Base-by-base conservation (phyloP, 1,140 invertebrate genomes). In the Plodia interpunctella region DNA sequence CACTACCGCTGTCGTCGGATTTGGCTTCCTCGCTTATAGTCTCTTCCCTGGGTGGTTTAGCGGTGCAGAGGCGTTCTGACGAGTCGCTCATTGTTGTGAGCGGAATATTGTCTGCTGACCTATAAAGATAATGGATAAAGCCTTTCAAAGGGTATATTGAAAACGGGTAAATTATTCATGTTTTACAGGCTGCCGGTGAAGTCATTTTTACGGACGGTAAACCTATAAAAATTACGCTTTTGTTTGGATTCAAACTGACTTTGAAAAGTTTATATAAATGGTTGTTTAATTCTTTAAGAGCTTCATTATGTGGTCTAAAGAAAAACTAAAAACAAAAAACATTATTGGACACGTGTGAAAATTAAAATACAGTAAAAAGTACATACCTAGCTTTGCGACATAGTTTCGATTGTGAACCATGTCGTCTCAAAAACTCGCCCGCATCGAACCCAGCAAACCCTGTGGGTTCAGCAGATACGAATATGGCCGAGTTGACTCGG, bases 401-500 rank as follows among this genome's bases (percentile, higher is more conserved):
- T 38, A 95, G 82, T 63, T 93, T 92, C 17, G 94, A 95, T 63
- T 94, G 94, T n/a, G 94, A 95, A 2, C 94, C 94, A 72, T 95
- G 93, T 51, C 94, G 90, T 44, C 94, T 91, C 65, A 95, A 88
- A 74, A 95, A 96, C 81, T 94, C 94, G 80, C 94, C 93, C 72
- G 94, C 91, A 82, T 95, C 91, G 74, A 95, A 94, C 51, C 93
- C 94, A 25, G 94, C 91, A 76, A 95, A 94, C 49, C 94, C 94
- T 11, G 93, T 92, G 1, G 94, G 94, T 78, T 94, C 94, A 64
- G 92, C 92, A 50, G 93, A 94, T 17, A 93, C 91, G 72, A 93
- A 93, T 69, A 95, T 95, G 64, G 94, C 94, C 60, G 94, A 95
- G 78, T 95, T 95, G 70, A 95, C 93, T 15, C 94, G 91, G 59